phyloP scores from a whole-genome alignment of 2,797 vertebrate genomes.

The Poecilia velifera region DNA sequence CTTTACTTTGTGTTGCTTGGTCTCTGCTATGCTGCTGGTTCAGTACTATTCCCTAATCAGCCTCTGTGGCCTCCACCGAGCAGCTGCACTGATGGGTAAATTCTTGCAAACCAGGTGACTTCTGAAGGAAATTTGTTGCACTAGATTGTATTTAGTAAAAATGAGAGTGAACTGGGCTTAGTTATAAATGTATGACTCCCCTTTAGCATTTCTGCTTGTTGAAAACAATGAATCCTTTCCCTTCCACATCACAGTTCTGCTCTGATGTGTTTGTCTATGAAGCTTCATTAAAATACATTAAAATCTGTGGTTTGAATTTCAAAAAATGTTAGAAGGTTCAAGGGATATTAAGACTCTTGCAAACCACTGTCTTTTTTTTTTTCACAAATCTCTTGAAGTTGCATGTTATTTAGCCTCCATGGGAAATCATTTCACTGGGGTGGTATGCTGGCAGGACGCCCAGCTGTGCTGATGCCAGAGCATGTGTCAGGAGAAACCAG shows the following conservation, averaged over 20 bases:
- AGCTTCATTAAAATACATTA: not conserved
- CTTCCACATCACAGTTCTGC: not conserved
- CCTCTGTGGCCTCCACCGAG: not conserved
- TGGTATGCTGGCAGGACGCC: constrained; percentile 74
- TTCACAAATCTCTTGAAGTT: constrained; percentile 5
- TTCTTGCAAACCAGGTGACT: not conserved
- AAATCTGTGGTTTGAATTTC: not conserved
- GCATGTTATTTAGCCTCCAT: constrained; percentile 67
- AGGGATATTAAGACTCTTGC: not conserved
- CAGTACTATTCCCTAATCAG: not conserved
- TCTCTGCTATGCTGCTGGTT: not conserved
- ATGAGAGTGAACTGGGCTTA: not conserved
- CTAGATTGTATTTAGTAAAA: not conserved
- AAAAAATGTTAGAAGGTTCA: not conserved
- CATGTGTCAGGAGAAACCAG: constrained; percentile 75
- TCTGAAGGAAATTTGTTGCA: not conserved
- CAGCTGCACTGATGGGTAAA: not conserved
- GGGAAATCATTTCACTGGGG: constrained; percentile 76
- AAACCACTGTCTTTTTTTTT: not conserved
- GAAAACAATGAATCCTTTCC: not conserved
- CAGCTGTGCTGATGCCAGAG: constrained; percentile 65
- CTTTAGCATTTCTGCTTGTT: not conserved
- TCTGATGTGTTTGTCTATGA: not conserved
- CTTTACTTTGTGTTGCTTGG: not conserved
- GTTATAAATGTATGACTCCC: not conserved